Percentiles rank a stretch among this genome's conserved stretches.
These are phyloP conservation scores for Cheilosia vernalis DNA, from an alignment of 2,888 invertebrate species.

Conservation along the genomic window DNA sequence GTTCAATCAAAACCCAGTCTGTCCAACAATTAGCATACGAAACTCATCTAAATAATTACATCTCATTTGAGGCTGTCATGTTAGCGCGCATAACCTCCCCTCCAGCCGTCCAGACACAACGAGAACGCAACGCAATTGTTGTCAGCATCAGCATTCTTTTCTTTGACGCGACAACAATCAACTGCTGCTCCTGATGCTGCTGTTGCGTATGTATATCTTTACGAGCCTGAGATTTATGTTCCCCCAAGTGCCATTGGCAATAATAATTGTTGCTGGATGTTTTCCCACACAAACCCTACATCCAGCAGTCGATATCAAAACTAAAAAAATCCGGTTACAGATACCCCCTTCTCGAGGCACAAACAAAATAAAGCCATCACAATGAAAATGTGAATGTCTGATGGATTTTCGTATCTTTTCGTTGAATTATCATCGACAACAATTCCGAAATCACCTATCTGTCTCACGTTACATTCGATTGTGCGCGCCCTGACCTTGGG, in stretches of 20 bases:
- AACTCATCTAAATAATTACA: conserved; percentile 72
- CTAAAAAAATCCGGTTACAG: conserved; percentile 62
- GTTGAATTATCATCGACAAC: conserved; percentile 34
- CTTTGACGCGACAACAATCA: conserved; percentile 30
- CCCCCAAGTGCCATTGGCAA: conserved; percentile 52
- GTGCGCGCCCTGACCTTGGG: conserved; percentile 60
- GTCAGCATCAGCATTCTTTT: conserved; percentile 32
- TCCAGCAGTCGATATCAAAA: conserved; percentile 1
- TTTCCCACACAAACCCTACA: conserved; percentile 52
- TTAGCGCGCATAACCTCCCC: conserved; percentile 55
- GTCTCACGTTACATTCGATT: conserved; percentile 50
- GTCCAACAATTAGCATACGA: conserved; percentile 71
- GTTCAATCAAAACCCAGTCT: conserved; percentile 59
- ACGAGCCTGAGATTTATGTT: conserved; percentile 33
- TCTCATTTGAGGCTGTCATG: conserved; percentile 69
- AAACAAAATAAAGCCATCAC: conserved; percentile 62
- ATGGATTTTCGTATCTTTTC: conserved; percentile 39
- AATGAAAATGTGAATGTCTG: conserved; percentile 23
- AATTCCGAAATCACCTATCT: conserved; percentile 46
- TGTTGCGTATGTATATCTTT: conserved; percentile 46
- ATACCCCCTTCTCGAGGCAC: conserved; percentile 46
- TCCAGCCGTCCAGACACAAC: conserved; percentile 1
- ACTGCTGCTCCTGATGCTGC: conserved; percentile 15
- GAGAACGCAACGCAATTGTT: conserved; percentile 59
- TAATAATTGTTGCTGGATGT: conserved; percentile 41